phyloP scores from a whole-genome alignment of 2,888 invertebrate genomes.

The Epinotia ramella region DNA sequence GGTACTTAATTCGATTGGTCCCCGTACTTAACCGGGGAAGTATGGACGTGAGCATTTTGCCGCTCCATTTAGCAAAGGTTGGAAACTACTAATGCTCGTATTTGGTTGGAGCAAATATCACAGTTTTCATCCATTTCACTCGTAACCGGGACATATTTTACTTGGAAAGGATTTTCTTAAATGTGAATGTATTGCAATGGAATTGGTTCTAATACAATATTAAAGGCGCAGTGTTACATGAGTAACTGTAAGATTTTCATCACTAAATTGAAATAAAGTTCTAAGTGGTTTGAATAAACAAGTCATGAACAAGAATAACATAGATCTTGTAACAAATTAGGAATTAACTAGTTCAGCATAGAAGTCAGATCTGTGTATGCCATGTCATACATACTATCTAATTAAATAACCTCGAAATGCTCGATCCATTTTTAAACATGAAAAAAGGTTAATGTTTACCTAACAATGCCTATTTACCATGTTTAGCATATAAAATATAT shows the following conservation, averaged over 20 bases:
- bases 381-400: no score
- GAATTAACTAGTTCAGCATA: no score
- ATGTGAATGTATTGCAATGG: conserved; percentile 12
- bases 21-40: conserved; percentile 36
- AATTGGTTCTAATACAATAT: conserved; percentile 1
- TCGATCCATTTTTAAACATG: no score
- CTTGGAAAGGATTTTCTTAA: conserved; percentile 20
- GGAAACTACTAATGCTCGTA: conserved; percentile 53
- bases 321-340: no score
- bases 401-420: no score
- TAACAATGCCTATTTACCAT: no score
- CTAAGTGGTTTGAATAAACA: not conserved
- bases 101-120: conserved; percentile 30
- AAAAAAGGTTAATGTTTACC: no score
- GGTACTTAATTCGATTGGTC: conserved; percentile 44
- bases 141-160: conserved; percentile 32
- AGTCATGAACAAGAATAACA: no score
- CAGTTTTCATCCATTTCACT: conserved; percentile 18
- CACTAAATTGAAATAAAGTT: not conserved
- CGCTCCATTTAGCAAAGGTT: conserved; percentile 54
- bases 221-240: conserved; percentile 1
- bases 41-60: conserved; percentile 49
- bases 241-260: not conserved
- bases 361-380: no score
- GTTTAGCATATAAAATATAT: no score